Evolutionary conservation across 2,888 invertebrate genomes (phyloP), one percentile per base, ranked within the genome.

Genomic region (Hoplodrina ambigua): DNA sequence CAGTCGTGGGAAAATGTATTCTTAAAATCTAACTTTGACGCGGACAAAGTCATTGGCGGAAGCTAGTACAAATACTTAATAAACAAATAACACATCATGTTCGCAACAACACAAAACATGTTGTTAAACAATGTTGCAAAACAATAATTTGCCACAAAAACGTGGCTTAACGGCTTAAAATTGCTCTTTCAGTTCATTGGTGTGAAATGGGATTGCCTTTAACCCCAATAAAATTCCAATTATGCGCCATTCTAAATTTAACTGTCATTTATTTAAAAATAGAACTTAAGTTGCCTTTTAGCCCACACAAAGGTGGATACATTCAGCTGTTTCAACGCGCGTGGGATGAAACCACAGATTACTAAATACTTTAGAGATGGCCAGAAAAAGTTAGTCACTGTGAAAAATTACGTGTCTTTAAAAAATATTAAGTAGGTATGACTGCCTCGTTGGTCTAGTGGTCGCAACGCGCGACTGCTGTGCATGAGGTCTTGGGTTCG

Each of bases 181-280:
- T 46, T 46, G 46, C 17, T 46, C 17, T 67, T 17, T 33, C 33
- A 55, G 17, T 11, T 30, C 10, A 56, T 37, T 33, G 37, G 13
- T 19, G n/a, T 56, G 13, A 17, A 46, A 15, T 46, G 5, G 46
- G 46, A 46, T 46, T 46, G 15, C 17, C 25, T 75, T 50, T 4
- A 41, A 44, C 20, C 33, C 44, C 15, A 62, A 62, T 25, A 17
- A 46, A 30, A 57, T 46, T 57, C 25, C 69, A 69, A 72, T 72
- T 57, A 68, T 37, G 19, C 52, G 75, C 37, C 33, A 19, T 75
- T 76, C 70, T 72, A 56, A 53, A 52, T 72, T 72, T 37, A 75
- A 25, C 8, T n/a, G 44, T 44, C 56, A 52, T 57, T 76, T 37
- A 57, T 76, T 76, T 10, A n/a, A 57, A 76, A 76, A 56, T 68